phyloP scores from a whole-genome alignment of 2,888 invertebrate genomes.

The Limnephilus marmoratus region DNA sequence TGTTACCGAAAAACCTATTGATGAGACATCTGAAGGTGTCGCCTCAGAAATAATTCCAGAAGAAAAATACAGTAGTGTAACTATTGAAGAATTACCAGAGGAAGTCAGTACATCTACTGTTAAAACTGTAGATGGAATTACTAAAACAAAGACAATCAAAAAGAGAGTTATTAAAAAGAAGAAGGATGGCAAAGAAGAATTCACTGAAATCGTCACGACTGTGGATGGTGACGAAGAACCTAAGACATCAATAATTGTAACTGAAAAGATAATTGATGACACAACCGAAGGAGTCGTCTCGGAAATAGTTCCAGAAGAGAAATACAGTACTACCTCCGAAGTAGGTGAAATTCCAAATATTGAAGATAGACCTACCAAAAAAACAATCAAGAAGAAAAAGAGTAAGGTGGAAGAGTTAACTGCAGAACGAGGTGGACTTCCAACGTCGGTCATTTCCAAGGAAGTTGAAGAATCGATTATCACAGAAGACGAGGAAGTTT shows the following conservation, averaged over 20 bases:
- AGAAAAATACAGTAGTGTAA: constrained; percentile 52
- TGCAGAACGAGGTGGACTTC: constrained; percentile 67
- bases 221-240: constrained; percentile 69
- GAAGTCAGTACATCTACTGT: constrained; percentile 67
- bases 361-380: constrained; percentile 68
- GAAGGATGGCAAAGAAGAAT: constrained; percentile 71
- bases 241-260: constrained; percentile 66
- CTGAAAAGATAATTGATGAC: neutral
- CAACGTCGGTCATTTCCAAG: constrained; percentile 62
- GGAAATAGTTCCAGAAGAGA: constrained; percentile 72
- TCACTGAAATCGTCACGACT: constrained; percentile 71
- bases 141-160: constrained; percentile 68
- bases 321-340: neutral
- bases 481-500: constrained; percentile 67
- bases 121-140: constrained; percentile 49
- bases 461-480: constrained; percentile 65
- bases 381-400: constrained; percentile 68
- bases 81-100: constrained; percentile 65
- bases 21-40: constrained; percentile 68
- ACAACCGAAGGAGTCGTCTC: constrained; percentile 69
- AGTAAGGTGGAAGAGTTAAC: constrained; percentile 68
- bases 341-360: neutral
- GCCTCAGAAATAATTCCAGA: constrained; percentile 49
- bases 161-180: constrained; percentile 71
- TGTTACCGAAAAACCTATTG: constrained; percentile 50